These are phyloP conservation scores for Poecilia latipinna DNA, from an alignment of 2,113 vertebrate genomes.

Conservation along the genomic window DNA sequence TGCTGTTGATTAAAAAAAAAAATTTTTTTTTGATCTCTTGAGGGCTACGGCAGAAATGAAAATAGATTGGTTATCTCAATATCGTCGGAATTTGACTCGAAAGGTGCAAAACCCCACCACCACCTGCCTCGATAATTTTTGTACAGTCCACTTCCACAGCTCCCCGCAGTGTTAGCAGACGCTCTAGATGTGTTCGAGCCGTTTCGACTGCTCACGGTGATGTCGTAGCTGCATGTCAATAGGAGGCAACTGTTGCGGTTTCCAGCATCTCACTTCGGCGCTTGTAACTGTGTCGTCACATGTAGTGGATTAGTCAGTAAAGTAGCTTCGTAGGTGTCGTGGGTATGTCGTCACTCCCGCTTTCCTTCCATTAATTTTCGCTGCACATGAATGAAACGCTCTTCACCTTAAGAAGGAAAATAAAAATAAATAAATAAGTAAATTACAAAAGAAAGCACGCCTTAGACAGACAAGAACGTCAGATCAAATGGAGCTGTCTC, in stretches of 20 bases:
- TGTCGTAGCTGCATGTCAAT: constrained; percentile 77
- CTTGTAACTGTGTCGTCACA: constrained; percentile 74
- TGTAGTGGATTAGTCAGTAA: constrained; percentile 63
- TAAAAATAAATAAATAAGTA: too few species aligned
- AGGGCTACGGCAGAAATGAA: neutral
- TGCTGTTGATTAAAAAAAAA: neutral
- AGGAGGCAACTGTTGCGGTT: constrained; percentile 59
- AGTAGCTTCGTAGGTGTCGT: constrained; percentile 70
- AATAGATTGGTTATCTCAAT: neutral
- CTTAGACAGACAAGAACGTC: constrained; percentile 67
- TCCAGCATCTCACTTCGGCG: constrained; percentile 54
- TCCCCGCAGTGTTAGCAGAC: constrained; percentile 46
- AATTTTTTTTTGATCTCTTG: neutral
- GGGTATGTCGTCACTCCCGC: constrained; percentile 60
- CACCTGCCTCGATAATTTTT: constrained; percentile 8
- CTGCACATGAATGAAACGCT: constrained; percentile 45
- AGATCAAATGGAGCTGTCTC: constrained; percentile 75
- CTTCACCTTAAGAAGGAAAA: constrained; percentile 23
- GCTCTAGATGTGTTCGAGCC: constrained; percentile 46
- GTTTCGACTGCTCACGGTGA: constrained; percentile 47
- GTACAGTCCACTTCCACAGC: constrained; percentile 34
- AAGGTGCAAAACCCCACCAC: neutral
- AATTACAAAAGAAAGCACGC: constrained; percentile 49
- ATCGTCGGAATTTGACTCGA: neutral
- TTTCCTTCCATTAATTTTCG: constrained; percentile 26